Base-by-base conservation (phyloP, 2,797 vertebrate genomes). In the Gobio occitaniae region DNA sequence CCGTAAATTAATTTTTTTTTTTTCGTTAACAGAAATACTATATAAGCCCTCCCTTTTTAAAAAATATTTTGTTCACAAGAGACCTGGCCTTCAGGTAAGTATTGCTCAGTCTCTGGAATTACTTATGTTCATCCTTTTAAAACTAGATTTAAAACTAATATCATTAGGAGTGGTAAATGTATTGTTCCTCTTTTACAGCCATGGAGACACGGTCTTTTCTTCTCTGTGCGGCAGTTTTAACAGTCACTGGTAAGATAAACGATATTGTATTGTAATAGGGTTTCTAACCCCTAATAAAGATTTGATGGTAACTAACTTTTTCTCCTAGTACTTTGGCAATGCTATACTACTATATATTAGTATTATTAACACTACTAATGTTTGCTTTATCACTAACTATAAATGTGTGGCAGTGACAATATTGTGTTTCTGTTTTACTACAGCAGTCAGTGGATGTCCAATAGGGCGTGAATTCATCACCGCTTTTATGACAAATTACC, bases 401-500 rank as follows among this genome's bases (percentile, higher is more conserved):
- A n/a, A 16, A 17, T 63, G 8, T 47, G 8, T 56, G 38, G 2
- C n/a, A 32, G 50, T 63, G 4, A 63, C 32, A 38, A 54, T 81
- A 29, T 6, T 86, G 3, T 74, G 32, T 52, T 50, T 66, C 48
- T 72, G 38, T 70, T 44, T 65, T 71, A 47, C 52, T 36, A 19
- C 82, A 86, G 82, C 75, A 25, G 86, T 87, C 38, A 83, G 54
- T 9, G 87, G 87, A 61, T 92, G 91, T 68, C 87, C 89, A 59
- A 69, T 86, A 38, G 91, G 91, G 11, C 84, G 61, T 17, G 91
- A 91, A 65, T 92, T 92, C 82, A 86, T 91, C 54, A 91, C 91
- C 29, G 89, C 89, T 50, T 91, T 91, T 66, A 86, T 91, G 88
- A 86, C 86, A 52, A 92, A 91, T 86, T 52, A 89, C 19, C 29